These are phyloP conservation scores for Hexactinellida sp. DNA, from an alignment of 37 sponge, comb jelly and placozoan genomes.

Conservation along the genomic window DNA sequence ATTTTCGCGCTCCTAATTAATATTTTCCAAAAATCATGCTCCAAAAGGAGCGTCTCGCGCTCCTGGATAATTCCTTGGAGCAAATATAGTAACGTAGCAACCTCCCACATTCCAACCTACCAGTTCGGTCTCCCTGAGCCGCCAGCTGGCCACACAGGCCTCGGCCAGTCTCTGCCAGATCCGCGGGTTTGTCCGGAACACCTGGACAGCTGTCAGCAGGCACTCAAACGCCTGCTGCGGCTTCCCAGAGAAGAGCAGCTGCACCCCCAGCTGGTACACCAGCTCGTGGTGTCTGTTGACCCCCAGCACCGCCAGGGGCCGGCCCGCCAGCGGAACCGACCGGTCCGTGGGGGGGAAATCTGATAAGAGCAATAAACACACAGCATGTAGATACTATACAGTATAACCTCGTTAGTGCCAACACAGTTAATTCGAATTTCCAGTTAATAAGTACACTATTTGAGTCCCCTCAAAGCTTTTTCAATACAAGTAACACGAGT, in stretches of 20 bases:
- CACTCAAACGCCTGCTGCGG: conserved; percentile 76
- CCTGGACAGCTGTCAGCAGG: conserved; percentile 77
- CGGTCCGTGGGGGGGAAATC: conserved; percentile 1
- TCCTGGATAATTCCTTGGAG: too few species aligned
- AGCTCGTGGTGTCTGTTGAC: conserved; percentile 80
- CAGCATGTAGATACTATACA: too few species aligned
- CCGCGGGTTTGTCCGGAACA: conserved; percentile 74
- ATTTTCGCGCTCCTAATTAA: too few species aligned
- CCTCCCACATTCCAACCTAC: neutral
- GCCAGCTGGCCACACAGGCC: conserved; percentile 53
- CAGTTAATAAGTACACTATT: too few species aligned
- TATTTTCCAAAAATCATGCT: too few species aligned
- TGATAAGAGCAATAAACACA: neutral
- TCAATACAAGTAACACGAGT: neutral
- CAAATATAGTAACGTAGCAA: neutral
- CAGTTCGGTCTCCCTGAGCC: neutral
- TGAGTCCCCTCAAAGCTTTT: too few species aligned
- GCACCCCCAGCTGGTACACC: conserved; percentile 81
- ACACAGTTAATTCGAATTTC: too few species aligned
- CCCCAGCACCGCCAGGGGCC: conserved; percentile 56
- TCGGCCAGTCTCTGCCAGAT: conserved; percentile 93
- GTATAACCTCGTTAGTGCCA: too few species aligned
- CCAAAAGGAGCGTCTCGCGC: too few species aligned
- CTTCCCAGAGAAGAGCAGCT: conserved; percentile 76
- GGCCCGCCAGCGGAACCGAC: conserved; percentile 57